Evolutionary conservation across 2,888 invertebrate species (phyloP).

Genomic region (Notodonta ziczac): DNA sequence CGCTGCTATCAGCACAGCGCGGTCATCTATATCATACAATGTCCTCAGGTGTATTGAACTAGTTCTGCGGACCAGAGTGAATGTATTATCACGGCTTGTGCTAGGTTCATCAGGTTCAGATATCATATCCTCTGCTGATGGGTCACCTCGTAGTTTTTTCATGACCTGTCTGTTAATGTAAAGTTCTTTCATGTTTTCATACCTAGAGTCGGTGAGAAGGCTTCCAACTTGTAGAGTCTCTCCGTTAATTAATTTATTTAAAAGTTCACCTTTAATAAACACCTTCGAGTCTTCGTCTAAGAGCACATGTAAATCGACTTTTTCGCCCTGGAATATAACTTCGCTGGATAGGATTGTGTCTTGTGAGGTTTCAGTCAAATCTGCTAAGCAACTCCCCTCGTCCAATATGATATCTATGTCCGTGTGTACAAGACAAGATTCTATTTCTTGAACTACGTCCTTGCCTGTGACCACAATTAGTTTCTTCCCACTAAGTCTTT

Average conservation of each 20-base stretch:
- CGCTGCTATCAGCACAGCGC: background rate
- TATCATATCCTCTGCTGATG: too few species aligned
- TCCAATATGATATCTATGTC: background rate
- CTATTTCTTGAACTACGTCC: background rate
- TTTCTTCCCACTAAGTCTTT: background rate
- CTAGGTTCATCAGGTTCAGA: too few species aligned
- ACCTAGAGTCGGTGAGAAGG: constrained; percentile 5
- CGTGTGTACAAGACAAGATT: background rate
- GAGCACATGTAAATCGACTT: constrained; percentile 7
- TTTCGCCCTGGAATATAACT: constrained; percentile 11
- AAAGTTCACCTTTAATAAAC: constrained; percentile 7
- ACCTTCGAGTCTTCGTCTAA: constrained; percentile 7
- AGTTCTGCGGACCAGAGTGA: too few species aligned
- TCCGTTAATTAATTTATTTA: constrained; percentile 12
- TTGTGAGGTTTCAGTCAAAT: constrained; percentile 9
- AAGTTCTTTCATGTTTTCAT: constrained; percentile 9
- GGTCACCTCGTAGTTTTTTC: background rate
- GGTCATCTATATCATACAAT: constrained; percentile 7
- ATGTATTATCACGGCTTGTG: too few species aligned
- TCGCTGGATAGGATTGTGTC: constrained; percentile 6
- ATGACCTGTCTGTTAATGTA: constrained; percentile 5
- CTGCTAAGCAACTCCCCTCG: constrained; percentile 4
- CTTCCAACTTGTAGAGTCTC: constrained; percentile 10
- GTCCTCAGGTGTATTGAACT: background rate
- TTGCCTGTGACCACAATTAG: background rate